Conservation (phyloP, 2,113 vertebrate species). For the Pteruthius melanotis region DNA sequence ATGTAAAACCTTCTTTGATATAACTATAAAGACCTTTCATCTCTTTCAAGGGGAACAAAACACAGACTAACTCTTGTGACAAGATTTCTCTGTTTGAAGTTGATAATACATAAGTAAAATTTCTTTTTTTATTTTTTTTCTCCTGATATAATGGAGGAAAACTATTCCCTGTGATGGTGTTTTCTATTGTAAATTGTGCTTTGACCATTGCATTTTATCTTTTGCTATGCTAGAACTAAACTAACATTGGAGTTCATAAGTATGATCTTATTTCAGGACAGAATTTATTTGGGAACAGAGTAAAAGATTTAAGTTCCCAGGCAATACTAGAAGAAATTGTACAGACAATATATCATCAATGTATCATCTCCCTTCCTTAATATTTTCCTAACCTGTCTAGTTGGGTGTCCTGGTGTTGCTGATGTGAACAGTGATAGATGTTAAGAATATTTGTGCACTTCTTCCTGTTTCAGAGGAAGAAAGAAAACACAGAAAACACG, state of each 20-base stretch:
- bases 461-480: background rate
- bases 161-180: background rate
- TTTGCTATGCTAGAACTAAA: background rate
- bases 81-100: conserved; percentile 38
- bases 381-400: background rate
- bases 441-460: background rate
- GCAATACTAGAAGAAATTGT: background rate
- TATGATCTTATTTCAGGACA: background rate
- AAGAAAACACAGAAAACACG: accelerated
- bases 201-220: background rate
- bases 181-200: background rate
- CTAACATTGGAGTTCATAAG: background rate
- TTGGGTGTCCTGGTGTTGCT: background rate
- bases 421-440: background rate
- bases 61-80: background rate
- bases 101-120: background rate
- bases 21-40: conserved; percentile 35
- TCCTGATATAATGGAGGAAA: background rate
- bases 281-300: background rate
- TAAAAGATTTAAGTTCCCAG: background rate
- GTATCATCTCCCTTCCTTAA: background rate
- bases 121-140: background rate
- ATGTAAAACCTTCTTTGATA: conserved; percentile 29
- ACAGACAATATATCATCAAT: background rate
- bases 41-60: conserved; percentile 41